Percentiles rank a stretch among this genome's conserved stretches.
Conservation (phyloP, 2,797 vertebrate species). For the Urocyon cinereoargenteus region DNA sequence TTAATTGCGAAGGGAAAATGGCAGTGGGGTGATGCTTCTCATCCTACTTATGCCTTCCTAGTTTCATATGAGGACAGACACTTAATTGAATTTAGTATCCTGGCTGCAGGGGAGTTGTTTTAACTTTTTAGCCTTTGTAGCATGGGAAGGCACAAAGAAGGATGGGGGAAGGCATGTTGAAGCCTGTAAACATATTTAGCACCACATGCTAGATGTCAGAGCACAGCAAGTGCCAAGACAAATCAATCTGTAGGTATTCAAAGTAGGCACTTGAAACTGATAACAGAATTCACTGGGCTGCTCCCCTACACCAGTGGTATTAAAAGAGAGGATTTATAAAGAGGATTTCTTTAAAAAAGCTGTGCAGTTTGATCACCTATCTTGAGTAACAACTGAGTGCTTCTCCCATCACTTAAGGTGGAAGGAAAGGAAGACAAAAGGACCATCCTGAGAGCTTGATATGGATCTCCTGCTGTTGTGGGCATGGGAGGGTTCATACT, state of each 20-base stretch:
- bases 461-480: neutral
- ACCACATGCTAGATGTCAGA: neutral
- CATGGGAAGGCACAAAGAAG: neutral
- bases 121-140: neutral
- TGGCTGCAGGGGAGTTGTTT: neutral
- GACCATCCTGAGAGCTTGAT: neutral
- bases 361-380: neutral
- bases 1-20: neutral
- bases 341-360: constrained; percentile 20
- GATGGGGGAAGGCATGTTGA: neutral
- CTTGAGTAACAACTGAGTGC: neutral
- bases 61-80: neutral
- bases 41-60: neutral
- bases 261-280: neutral
- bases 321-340: neutral
- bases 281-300: neutral
- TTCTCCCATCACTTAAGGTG: neutral
- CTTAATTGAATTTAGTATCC: neutral
- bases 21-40: neutral
- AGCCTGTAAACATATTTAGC: neutral
- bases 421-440: neutral
- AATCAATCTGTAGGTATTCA: neutral
- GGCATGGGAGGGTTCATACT: neutral
- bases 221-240: neutral
- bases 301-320: neutral